phyloP scores from a whole-genome alignment of 2,888 invertebrate genomes.

The Trimorus sp. region DNA sequence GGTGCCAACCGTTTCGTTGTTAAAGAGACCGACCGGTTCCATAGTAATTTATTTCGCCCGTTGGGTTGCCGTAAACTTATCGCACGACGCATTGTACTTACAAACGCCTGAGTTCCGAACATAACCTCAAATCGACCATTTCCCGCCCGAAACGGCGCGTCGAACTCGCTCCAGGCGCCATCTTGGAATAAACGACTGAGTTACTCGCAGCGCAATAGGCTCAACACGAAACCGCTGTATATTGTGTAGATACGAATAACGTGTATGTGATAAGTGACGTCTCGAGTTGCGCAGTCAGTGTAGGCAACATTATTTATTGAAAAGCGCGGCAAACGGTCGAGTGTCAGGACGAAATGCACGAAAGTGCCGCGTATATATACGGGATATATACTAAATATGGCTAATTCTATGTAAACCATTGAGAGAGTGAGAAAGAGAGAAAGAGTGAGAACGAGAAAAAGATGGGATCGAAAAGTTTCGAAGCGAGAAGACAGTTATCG shows the following conservation, averaged over 20 bases:
- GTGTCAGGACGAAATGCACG: conserved; percentile 51
- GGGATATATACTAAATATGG: conserved; percentile 43
- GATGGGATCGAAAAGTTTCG: not conserved
- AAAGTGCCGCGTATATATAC: conserved; percentile 48
- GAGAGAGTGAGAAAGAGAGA: not conserved
- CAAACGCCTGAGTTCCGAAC: too few species aligned
- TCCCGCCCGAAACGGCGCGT: not conserved
- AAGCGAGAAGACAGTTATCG: conserved; percentile 25
- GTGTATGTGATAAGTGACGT: conserved; percentile 80
- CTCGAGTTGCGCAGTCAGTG: conserved; percentile 76
- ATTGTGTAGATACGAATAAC: conserved; percentile 79
- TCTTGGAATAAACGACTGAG: conserved; percentile 44
- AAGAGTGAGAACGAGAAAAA: conserved; percentile 15
- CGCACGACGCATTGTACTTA: too few species aligned
- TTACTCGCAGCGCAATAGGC: conserved; percentile 53
- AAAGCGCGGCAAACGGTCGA: conserved; percentile 48
- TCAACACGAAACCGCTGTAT: conserved; percentile 72
- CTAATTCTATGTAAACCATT: conserved; percentile 49
- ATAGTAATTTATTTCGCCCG: too few species aligned
- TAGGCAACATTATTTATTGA: conserved; percentile 70
- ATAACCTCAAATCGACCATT: too few species aligned
- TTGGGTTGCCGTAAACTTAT: too few species aligned
- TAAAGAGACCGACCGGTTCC: too few species aligned
- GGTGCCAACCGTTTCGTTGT: too few species aligned
- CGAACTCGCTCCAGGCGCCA: conserved; percentile 10